A percentile compares a stretch with the other conserved stretches of the same genome.
Conservation (phyloP, 1,140 invertebrate genomes). For the Pogonomyrmex californicus region DNA sequence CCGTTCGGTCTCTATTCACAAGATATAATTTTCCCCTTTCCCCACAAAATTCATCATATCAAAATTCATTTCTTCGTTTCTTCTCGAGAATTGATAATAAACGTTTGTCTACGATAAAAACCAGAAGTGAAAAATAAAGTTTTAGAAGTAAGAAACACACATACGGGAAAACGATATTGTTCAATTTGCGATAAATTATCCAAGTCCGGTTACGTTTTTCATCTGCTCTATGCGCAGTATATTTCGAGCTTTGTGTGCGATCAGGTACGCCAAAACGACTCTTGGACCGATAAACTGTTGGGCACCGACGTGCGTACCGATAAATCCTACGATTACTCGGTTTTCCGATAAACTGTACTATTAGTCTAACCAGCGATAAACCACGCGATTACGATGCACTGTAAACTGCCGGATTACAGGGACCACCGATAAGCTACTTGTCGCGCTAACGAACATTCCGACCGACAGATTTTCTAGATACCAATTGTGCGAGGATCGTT, state of each 20-base stretch:
- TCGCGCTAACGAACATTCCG: slow-evolving; percentile 35
- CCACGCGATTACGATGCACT: slow-evolving; percentile 51
- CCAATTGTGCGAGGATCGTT: background rate
- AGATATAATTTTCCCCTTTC: background rate
- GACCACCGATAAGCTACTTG: slow-evolving; percentile 49
- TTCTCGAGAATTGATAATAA: background rate
- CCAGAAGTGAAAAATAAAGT: background rate
- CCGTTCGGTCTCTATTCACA: background rate
- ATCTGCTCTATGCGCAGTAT: background rate
- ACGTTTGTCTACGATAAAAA: background rate
- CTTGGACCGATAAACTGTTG: slow-evolving; percentile 22
- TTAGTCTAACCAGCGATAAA: slow-evolving; percentile 59
- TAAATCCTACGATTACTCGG: slow-evolving; percentile 51
- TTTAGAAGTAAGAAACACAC: background rate
- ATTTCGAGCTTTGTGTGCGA: background rate
- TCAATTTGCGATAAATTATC: background rate
- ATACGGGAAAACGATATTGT: background rate
- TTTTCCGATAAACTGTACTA: slow-evolving; percentile 49
- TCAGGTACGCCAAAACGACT: background rate
- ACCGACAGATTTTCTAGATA: slow-evolving; percentile 27
- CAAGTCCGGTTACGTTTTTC: background rate
- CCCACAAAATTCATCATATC: background rate
- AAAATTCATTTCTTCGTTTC: background rate
- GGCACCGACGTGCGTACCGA: slow-evolving; percentile 14
- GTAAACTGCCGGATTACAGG: slow-evolving; percentile 52